Percentiles rank a stretch among this genome's conserved stretches.
Evolutionary conservation across 2,888 invertebrate species (phyloP).

Genomic region (Dysmachus trigonus): DNA sequence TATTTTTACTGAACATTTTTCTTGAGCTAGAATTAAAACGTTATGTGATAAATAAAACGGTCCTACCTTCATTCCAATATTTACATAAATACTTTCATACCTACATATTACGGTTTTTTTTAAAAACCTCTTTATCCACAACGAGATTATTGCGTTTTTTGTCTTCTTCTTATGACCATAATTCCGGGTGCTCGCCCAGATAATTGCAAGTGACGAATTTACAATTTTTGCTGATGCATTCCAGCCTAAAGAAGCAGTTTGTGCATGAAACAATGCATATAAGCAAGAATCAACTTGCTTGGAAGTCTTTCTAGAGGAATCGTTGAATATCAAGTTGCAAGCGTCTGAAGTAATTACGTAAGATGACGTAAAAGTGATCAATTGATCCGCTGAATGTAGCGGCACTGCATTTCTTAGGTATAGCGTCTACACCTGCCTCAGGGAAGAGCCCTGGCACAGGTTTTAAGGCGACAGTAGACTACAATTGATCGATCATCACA

Average conservation of each 20-base stretch:
- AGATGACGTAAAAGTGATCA: not conserved
- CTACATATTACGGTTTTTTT: not conserved
- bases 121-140: not conserved
- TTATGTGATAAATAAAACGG: not conserved
- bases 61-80: not conserved
- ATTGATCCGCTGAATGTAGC: not conserved
- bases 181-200: not conserved
- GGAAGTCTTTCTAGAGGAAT: not conserved
- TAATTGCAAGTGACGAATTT: not conserved
- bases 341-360: conserved; percentile 5
- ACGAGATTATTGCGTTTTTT: not conserved
- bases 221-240: not conserved
- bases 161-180: not conserved
- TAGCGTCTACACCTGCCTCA: not conserved
- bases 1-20: not conserved
- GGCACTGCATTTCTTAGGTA: not conserved
- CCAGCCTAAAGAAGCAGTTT: not conserved
- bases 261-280: not conserved
- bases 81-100: not conserved
- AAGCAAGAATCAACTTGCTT: not conserved
- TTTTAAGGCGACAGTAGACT: not conserved
- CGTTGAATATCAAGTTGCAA: not conserved
- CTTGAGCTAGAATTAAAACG: not conserved
- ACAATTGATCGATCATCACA: not conserved
- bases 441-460: not conserved